phyloP scores from a whole-genome alignment of 2,888 invertebrate species.

The Onchidella celtica region DNA sequence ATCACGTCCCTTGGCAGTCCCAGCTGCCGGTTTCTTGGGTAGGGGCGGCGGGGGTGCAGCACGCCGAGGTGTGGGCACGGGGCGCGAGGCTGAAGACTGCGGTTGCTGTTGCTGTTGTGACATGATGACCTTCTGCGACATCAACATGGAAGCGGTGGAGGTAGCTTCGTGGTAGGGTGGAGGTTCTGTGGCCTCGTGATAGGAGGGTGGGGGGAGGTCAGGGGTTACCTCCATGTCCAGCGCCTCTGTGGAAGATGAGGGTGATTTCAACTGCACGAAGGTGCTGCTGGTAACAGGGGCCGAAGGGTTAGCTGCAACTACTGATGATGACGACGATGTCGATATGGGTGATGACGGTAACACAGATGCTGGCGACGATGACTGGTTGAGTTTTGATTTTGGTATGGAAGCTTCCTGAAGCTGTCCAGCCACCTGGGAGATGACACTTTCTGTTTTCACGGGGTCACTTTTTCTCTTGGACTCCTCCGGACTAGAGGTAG shows the following conservation, averaged over 20 bases:
- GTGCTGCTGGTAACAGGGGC: neutral
- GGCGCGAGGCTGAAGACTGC: conserved; percentile 34
- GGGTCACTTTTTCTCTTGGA: neutral
- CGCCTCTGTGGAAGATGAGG: conserved; percentile 3
- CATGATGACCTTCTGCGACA: conserved; percentile 24
- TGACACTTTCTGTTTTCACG: neutral
- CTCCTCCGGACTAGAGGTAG: neutral
- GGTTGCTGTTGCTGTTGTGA: conserved; percentile 21
- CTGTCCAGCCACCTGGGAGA: neutral
- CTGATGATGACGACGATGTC: neutral
- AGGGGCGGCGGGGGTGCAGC: conserved; percentile 56
- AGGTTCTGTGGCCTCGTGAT: conserved; percentile 49
- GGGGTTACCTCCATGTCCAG: neutral
- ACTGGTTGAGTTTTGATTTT: neutral
- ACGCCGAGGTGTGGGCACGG: conserved; percentile 57
- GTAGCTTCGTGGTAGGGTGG: conserved; percentile 52
- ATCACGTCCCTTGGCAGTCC: neutral
- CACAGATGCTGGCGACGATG: no score
- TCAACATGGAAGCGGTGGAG: conserved; percentile 42
- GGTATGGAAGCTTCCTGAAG: no score
- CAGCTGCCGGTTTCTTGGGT: conserved; percentile 44
- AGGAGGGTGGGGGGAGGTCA: conserved; percentile 51
- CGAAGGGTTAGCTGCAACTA: neutral
- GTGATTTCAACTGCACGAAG: conserved; percentile 6
- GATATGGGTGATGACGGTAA: no score